Evolutionary conservation across 2,888 invertebrate genomes (phyloP), one percentile per base, ranked within the genome.

Genomic region (Agriopis marginaria): DNA sequence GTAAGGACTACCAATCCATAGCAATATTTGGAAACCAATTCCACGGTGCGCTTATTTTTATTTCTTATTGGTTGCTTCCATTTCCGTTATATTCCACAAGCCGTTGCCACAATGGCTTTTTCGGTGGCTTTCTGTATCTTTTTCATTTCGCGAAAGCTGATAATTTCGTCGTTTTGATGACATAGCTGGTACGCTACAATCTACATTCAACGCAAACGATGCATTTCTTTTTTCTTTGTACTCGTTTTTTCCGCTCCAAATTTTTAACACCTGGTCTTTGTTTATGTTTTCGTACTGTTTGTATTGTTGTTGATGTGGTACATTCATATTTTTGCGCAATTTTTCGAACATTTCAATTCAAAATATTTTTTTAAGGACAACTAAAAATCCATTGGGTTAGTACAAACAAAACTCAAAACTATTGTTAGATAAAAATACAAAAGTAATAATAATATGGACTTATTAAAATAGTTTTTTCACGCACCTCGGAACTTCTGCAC

Each of bases 61-160:
- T 58, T 58, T 44, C 56, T 56, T 32, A 45, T 63, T 45, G 63
- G 54, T 54, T 53, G 12, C 44, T 53, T 63, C 45, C 45, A 62
- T 62, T 54, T 47, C 44, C 23, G 53, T 63, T 32, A 45, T 32
- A 45, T 53, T 42, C 53, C 53, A 53, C 23, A 23, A 53, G 44
- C 62, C 23, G 45, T 62, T 53, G 8, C n/a, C 23, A 62, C 62
- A 53, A 62, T 53, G 53, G 53, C 42, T 17, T 51, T 51, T 45
- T 62, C 42, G 42, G 40, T 8, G 17, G 61, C 62, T 44, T 12
- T 14, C 54, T 47, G 63, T 63, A 32, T 45, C 50, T 39, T 45
- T 54, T 63, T 44, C 44, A 63, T 63, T 63, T 54, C 62, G 53
- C 9, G 58, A 62, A 32, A 53, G 62, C 53, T 23, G 62, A 62